phyloP scores from a whole-genome alignment of 2,888 invertebrate genomes.

The Strigamia transsilvanica region DNA sequence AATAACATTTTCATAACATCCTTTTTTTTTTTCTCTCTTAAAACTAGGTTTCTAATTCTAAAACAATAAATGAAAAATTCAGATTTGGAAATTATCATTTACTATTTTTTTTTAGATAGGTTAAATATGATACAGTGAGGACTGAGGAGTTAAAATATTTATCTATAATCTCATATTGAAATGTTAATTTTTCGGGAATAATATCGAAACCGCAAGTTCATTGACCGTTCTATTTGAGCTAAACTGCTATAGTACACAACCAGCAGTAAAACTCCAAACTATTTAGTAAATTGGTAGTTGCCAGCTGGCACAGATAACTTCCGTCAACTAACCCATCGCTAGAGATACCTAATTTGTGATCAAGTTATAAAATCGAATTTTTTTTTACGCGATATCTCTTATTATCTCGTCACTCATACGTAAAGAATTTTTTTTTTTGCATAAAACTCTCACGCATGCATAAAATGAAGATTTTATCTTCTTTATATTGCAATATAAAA shows the following conservation, averaged over 20 bases:
- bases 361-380: not conserved
- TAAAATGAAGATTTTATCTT: slow-evolving; percentile 8
- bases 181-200: slow-evolving; percentile 23
- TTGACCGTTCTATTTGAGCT: slow-evolving; percentile 12
- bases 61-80: not conserved
- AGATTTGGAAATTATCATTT: not conserved
- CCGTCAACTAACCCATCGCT: slow-evolving; percentile 12
- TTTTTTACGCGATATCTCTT: not conserved
- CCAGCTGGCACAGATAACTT: slow-evolving; percentile 43
- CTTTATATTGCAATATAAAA: not conserved
- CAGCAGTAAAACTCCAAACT: slow-evolving; percentile 36
- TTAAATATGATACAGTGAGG: slow-evolving; percentile 11
- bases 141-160: not conserved
- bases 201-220: slow-evolving; percentile 14
- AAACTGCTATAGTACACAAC: not conserved
- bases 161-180: not conserved
- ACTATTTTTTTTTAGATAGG: not conserved
- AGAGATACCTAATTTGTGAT: not conserved
- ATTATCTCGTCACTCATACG: slow-evolving; percentile 18
- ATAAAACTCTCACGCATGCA: not conserved
- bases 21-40: not conserved
- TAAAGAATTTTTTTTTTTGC: not conserved
- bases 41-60: not conserved
- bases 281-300: slow-evolving; percentile 39
- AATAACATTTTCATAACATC: not conserved